phyloP scores from a whole-genome alignment of 2,888 invertebrate species.

The Rapana venosa region DNA sequence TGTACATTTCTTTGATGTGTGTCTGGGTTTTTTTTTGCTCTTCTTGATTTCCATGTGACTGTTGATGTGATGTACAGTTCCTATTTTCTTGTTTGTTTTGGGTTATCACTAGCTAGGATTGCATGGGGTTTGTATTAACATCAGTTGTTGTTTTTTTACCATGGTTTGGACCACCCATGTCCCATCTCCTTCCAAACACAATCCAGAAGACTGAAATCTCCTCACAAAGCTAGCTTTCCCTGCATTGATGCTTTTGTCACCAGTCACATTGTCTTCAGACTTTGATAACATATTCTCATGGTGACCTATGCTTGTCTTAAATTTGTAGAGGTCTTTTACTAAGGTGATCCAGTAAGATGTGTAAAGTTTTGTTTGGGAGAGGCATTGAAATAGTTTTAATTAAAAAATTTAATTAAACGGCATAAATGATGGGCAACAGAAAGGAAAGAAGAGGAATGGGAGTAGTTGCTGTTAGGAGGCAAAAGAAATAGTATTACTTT shows the following conservation, averaged over 20 bases:
- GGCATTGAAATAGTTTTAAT: no score
- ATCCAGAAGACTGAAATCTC: neutral
- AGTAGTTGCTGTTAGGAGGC: no score
- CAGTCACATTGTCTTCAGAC: neutral
- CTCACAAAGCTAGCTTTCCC: neutral
- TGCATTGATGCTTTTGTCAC: neutral
- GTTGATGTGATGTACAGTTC: neutral
- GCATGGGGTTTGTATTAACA: constrained; percentile 14
- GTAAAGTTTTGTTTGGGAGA: no score
- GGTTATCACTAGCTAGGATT: constrained; percentile 2
- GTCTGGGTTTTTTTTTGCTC: no score
- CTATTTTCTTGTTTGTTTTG: neutral
- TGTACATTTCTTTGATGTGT: no score
- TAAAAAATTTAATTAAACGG: no score
- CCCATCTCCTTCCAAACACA: neutral
- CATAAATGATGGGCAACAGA: no score
- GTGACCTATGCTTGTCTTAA: neutral
- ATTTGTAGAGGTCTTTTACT: no score
- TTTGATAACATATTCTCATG: neutral
- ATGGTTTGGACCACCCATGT: neutral
- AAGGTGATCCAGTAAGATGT: no score
- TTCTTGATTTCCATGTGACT: no score
- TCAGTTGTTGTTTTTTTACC: neutral
- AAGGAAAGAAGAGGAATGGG: no score
- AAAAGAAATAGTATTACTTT: no score